Evolutionary conservation across 2,797 vertebrate species (phyloP).

Genomic region (Acrocephalus scirpaceus): DNA sequence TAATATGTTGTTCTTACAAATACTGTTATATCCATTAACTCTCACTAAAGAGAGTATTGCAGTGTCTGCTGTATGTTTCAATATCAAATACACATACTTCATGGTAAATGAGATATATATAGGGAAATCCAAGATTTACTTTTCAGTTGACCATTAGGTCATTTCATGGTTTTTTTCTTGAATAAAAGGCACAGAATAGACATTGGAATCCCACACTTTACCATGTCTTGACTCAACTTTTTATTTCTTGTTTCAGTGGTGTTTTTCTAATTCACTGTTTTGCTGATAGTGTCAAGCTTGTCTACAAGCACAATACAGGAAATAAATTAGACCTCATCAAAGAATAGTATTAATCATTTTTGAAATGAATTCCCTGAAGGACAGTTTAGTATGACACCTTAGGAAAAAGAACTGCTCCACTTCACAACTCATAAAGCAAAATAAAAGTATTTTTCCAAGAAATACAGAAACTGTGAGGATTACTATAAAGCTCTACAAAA

Average conservation of each 20-base stretch:
- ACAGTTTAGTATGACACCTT: not conserved
- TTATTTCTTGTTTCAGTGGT: not conserved
- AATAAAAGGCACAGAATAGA: not conserved
- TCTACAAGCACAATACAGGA: not conserved
- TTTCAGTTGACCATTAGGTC: not conserved
- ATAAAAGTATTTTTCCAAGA: constrained; percentile 4
- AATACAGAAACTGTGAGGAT: constrained; percentile 14
- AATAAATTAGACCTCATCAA: constrained; percentile 38
- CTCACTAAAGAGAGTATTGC: not conserved
- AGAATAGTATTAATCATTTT: not conserved
- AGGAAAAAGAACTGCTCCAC: not conserved
- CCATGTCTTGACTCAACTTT: not conserved
- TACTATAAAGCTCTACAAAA: constrained; percentile 41
- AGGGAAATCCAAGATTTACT: not conserved
- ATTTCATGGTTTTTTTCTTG: not conserved
- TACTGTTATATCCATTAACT: not conserved
- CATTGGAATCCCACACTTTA: not conserved
- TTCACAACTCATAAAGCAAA: constrained; percentile 20
- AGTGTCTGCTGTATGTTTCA: not conserved
- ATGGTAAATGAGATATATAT: not conserved
- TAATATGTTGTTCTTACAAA: not conserved
- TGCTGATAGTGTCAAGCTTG: not conserved
- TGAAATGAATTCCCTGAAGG: not conserved
- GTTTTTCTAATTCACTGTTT: not conserved
- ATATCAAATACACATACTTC: not conserved